These are phyloP conservation scores for Calosoma granatense DNA, from an alignment of 1,140 invertebrate genomes.

Conservation along the genomic window DNA sequence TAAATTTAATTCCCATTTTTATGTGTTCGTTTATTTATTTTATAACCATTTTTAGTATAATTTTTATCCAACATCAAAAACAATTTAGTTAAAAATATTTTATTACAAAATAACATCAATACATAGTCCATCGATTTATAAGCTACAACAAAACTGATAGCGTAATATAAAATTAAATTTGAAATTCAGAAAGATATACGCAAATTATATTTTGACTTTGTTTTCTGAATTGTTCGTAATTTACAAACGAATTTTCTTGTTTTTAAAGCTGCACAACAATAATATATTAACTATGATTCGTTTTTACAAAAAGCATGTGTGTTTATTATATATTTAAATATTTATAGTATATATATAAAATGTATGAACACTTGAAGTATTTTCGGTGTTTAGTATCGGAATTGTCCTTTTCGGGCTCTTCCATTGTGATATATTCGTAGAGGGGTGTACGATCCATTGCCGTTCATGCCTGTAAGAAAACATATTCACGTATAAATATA, in stretches of 20 bases:
- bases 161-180: not conserved
- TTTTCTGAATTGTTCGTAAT: too few species aligned
- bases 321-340: too few species aligned
- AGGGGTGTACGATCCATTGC: constrained; percentile 65
- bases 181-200: too few species aligned
- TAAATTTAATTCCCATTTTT: too few species aligned
- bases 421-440: constrained; percentile 68
- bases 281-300: constrained; percentile 10
- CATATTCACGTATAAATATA: constrained; percentile 11
- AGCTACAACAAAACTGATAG: not conserved
- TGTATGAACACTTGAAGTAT: constrained; percentile 4
- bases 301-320: constrained; percentile 11
- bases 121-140: not conserved
- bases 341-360: constrained; percentile 6
- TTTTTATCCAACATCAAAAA: too few species aligned
- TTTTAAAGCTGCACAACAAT: constrained; percentile 7
- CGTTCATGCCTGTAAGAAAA: constrained; percentile 46
- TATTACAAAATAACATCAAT: not conserved
- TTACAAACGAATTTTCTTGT: too few species aligned
- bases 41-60: too few species aligned
- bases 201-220: too few species aligned
- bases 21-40: too few species aligned
- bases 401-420: constrained; percentile 63
- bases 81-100: constrained; percentile 7
- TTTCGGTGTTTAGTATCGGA: constrained; percentile 53